A percentile compares a stretch with the other conserved stretches of the same genome.
These are phyloP conservation scores for Triplophysa yarkandensis DNA, from an alignment of 2,797 vertebrate species.

Conservation along the genomic window DNA sequence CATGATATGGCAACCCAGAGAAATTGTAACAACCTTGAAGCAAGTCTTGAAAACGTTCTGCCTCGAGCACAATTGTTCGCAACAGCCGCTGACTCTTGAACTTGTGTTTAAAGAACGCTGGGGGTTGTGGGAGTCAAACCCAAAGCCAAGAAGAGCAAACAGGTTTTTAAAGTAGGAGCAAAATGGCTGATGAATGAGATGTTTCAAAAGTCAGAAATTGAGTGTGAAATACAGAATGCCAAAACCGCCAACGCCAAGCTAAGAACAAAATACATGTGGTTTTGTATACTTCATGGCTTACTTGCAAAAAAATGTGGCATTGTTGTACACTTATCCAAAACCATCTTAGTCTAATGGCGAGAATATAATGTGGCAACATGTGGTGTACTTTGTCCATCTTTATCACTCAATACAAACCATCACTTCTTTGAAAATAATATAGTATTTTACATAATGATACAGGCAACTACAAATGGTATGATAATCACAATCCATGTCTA, in stretches of 20 bases:
- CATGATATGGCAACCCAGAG: constrained; percentile 37
- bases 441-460: constrained; percentile 49
- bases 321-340: not conserved
- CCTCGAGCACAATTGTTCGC: constrained; percentile 72
- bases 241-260: not conserved
- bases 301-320: not conserved
- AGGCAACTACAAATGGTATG: constrained; percentile 12
- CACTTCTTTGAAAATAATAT: not conserved
- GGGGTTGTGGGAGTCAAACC: constrained; percentile 38
- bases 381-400: constrained; percentile 66
- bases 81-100: constrained; percentile 48
- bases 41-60: constrained; percentile 57
- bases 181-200: constrained; percentile 9
- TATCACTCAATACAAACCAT: constrained; percentile 31
- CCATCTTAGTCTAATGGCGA: not conserved
- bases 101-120: constrained; percentile 60
- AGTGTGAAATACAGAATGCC: not conserved
- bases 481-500: constrained; percentile 21
- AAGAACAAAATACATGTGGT: not conserved
- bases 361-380: constrained; percentile 67
- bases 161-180: constrained; percentile 14
- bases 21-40: constrained; percentile 57
- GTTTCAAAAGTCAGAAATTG: not conserved
- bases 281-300: not conserved
- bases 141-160: constrained; percentile 22